phyloP scores from a whole-genome alignment of 2,888 invertebrate species.

The Maniola hyperantus region DNA sequence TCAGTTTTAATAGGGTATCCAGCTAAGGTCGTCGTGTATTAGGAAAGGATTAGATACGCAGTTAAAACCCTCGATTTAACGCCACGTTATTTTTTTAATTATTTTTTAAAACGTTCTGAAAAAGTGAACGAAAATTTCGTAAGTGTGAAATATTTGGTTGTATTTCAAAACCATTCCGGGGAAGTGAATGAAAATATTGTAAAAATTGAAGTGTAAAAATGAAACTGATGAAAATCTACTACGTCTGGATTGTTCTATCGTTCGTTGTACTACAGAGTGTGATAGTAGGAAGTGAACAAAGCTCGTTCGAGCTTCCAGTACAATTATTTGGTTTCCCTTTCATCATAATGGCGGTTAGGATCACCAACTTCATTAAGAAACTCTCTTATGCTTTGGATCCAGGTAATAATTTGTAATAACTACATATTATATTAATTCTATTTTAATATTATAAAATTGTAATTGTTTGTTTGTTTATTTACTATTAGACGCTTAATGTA shows the following conservation, averaged over 20 bases:
- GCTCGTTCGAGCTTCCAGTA: slow-evolving; percentile 89
- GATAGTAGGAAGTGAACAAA: slow-evolving; percentile 71
- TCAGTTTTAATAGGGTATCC: slow-evolving; percentile 66
- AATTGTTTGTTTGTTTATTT: not conserved
- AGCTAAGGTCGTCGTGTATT: slow-evolving; percentile 63
- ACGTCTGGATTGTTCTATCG: slow-evolving; percentile 59
- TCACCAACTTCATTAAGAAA: slow-evolving; percentile 92
- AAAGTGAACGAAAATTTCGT: not conserved
- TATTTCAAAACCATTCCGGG: not conserved
- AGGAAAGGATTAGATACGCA: slow-evolving; percentile 29
- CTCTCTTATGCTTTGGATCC: slow-evolving; percentile 91
- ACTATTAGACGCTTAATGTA: too few relatives aligned
- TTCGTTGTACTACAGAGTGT: slow-evolving; percentile 64
- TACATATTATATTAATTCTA: not conserved
- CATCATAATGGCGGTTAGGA: slow-evolving; percentile 89
- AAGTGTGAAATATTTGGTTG: not conserved
- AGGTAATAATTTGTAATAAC: slow-evolving; percentile 82
- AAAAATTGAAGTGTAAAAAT: slow-evolving; percentile 44
- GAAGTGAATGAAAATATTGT: slow-evolving; percentile 3
- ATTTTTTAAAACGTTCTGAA: not conserved
- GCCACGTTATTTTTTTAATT: not conserved
- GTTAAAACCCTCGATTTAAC: slow-evolving; percentile 11
- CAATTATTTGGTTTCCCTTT: slow-evolving; percentile 93
- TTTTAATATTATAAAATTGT: not conserved
- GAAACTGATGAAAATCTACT: slow-evolving; percentile 66